Evolutionary conservation across 2,113 vertebrate species (phyloP), one percentile per base, ranked within the genome.

Genomic region (Paramisgurnus dabryanus): DNA sequence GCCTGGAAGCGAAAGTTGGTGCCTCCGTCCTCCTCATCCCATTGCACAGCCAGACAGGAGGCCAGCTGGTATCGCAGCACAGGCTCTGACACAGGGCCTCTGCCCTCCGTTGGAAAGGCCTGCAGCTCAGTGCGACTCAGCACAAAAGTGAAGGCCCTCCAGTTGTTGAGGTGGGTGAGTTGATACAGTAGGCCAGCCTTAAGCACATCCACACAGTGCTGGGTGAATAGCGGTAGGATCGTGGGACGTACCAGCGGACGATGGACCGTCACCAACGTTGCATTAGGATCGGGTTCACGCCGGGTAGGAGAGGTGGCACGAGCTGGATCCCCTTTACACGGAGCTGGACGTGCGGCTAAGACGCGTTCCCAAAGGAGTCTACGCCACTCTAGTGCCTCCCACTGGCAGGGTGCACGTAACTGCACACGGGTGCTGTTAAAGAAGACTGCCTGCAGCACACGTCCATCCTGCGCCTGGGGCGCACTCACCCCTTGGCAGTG

Each of bases 381-480:
- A 1, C 94, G 94, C 98, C 98, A 99, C 82, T 98, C 95, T 88
- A 95, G 83, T 66, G 96, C 96, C 82, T 98, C 98, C 95, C 96
- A 95, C 0, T 95, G 93, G 41, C 91, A 96, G 83, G 93, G 86
- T 0, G 95, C 95, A 76, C 94, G 96, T 61, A 99, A 90, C 84
- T 97, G 96, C 4, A 99, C 90, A 10, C 93, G 94, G 0, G 93
- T 96, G 88, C 93, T 94, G 87, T 98, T 96, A 79, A 94, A 95
- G 82, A 99, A 93, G 53, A 98, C 85, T 0, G 94, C 87, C 15
- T 97, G 95, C 43, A 99, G 93, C 27, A 96, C 91, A 74, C 94
- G 95, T 63, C 91, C 92, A 82, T 96, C 97, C 1, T 93, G 89
- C 5, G 92, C 92, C 82, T 93, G 93, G 8, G 92, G 91, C 0